A percentile compares a stretch with the other conserved stretches of the same genome.
These are phyloP conservation scores for Actinernus sp. DNA, from an alignment of 92 coral and sea anemone genomes.

Conservation along the genomic window DNA sequence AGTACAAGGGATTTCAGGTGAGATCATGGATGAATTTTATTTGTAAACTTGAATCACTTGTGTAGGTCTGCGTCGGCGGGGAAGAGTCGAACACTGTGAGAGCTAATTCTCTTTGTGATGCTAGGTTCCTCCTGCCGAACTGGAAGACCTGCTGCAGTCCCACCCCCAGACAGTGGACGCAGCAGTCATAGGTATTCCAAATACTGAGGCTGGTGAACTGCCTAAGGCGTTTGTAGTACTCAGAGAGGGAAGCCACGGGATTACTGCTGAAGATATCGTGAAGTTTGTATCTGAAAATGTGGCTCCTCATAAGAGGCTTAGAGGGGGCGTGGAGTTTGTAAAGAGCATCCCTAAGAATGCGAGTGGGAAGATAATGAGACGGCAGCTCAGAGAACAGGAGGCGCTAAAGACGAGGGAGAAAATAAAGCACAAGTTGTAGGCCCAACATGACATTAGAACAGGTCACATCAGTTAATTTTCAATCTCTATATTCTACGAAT, in stretches of 20 bases:
- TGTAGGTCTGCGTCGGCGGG: too few species aligned
- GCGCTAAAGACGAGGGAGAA: too few species aligned
- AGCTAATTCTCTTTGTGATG: too few species aligned
- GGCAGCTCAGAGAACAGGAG: too few species aligned
- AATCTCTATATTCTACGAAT: too few species aligned
- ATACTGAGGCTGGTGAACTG: conserved; percentile 71
- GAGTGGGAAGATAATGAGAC: conserved; percentile 60
- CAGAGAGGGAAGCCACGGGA: conserved; percentile 42
- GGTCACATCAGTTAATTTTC: too few species aligned
- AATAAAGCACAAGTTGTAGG: too few species aligned
- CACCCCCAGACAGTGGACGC: conserved; percentile 73
- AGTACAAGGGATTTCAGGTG: too few species aligned
- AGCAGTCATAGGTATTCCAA: conserved; percentile 80
- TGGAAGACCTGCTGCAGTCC: conserved; percentile 66
- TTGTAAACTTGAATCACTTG: too few species aligned
- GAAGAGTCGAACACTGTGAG: too few species aligned
- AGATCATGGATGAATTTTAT: too few species aligned
- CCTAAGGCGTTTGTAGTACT: conserved; percentile 76
- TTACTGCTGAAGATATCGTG: conserved; percentile 49
- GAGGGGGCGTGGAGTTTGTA: conserved; percentile 81
- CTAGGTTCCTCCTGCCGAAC: conserved; percentile 86
- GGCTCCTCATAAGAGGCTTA: conserved; percentile 76
- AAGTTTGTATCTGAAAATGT: conserved; percentile 51
- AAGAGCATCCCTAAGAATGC: conserved; percentile 56
- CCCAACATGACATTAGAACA: too few species aligned